A percentile compares a stretch with the other conserved stretches of the same genome.
These are phyloP conservation scores for Varanus komodoensis DNA, from an alignment of 2,113 vertebrate species.

Conservation along the genomic window DNA sequence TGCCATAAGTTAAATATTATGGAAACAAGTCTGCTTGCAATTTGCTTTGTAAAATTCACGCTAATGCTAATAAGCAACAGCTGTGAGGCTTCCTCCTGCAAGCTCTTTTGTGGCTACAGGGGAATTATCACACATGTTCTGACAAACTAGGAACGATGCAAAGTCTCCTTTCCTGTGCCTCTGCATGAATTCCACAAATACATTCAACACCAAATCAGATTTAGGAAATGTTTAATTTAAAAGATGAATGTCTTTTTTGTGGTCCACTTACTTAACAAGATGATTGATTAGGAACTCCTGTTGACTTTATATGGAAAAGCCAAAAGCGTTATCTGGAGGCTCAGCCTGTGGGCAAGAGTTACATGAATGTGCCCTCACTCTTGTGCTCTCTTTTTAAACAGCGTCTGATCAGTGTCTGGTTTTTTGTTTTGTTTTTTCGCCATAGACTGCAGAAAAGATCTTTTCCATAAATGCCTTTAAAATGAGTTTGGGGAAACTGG, in stretches of 20 bases:
- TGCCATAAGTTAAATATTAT: conserved; percentile 75
- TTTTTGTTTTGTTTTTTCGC: background rate
- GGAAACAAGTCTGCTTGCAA: conserved; percentile 81
- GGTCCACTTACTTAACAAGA: conserved; percentile 10
- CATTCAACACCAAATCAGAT: conserved; percentile 16
- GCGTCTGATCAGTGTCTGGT: background rate
- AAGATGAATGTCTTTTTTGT: background rate
- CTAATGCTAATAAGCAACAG: conserved; percentile 82
- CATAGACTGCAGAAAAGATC: background rate
- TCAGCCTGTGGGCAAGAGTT: background rate
- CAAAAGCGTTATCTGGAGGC: conserved; percentile 8
- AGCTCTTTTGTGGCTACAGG: conserved; percentile 74
- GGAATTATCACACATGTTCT: conserved; percentile 69
- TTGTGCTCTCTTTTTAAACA: background rate
- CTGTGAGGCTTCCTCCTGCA: conserved; percentile 76
- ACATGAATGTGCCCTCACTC: background rate
- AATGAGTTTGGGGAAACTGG: background rate
- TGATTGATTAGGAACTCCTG: conserved; percentile 28
- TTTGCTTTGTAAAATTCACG: conserved; percentile 79
- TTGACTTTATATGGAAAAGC: background rate
- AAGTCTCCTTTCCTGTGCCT: conserved; percentile 20
- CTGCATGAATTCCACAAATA: conserved; percentile 50
- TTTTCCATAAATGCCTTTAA: background rate
- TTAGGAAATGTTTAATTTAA: conserved; percentile 27
- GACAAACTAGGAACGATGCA: conserved; percentile 49